Evolutionary conservation across 2,888 invertebrate genomes (phyloP).

Genomic region (Sesamia inferens): DNA sequence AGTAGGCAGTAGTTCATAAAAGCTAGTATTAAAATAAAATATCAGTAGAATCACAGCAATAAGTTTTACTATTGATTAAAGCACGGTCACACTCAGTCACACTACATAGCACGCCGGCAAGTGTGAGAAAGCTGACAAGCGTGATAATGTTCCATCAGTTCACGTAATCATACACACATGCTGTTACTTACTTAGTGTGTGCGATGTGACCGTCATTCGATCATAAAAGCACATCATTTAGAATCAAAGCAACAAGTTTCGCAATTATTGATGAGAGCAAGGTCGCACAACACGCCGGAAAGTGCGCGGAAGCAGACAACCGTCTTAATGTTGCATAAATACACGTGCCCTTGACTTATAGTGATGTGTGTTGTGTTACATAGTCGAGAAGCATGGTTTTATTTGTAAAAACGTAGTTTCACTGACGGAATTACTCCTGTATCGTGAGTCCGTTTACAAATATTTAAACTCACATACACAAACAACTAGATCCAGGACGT

Average conservation of each 20-base stretch:
- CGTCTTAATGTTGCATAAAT: too few relatives aligned
- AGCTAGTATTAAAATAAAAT: not conserved
- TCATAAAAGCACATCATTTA: too few relatives aligned
- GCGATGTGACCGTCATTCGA: too few relatives aligned
- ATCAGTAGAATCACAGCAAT: not conserved
- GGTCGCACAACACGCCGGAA: too few relatives aligned
- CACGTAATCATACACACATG: conserved; percentile 7
- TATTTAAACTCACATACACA: too few relatives aligned
- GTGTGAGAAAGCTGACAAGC: conserved; percentile 1
- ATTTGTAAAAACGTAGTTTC: not conserved
- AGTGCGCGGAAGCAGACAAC: too few relatives aligned
- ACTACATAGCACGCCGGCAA: not conserved
- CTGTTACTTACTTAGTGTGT: conserved; percentile 19
- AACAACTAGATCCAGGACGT: too few relatives aligned
- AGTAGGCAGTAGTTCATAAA: not conserved
- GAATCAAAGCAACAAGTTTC: too few relatives aligned
- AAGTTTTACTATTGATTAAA: not conserved
- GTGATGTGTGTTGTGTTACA: conserved; percentile 13
- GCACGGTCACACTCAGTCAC: not conserved
- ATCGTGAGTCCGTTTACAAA: too few relatives aligned
- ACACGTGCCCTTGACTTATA: not conserved
- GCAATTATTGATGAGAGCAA: too few relatives aligned
- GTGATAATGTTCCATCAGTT: conserved; percentile 29
- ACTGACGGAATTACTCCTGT: too few relatives aligned
- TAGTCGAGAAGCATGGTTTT: not conserved